These are phyloP conservation scores for Thumatha senex DNA, from an alignment of 2,888 invertebrate species.

Conservation along the genomic window DNA sequence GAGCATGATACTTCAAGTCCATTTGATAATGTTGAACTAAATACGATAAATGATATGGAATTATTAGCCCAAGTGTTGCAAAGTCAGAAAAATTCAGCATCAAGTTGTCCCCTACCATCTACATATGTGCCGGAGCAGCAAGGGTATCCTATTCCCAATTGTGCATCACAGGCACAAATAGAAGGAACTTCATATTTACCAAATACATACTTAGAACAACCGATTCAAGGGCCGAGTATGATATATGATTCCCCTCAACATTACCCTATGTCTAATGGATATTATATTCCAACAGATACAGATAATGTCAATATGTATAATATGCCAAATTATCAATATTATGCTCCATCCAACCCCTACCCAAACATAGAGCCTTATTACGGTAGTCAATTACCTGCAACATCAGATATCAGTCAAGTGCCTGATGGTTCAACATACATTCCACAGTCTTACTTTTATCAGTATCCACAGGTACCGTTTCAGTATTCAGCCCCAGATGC, in stretches of 20 bases:
- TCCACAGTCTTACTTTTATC: conserved; percentile 70
- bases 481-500: conserved; percentile 48
- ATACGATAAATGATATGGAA: conserved; percentile 96
- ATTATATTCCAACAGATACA: conserved; percentile 54
- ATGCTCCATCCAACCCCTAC: conserved; percentile 59
- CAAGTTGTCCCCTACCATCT: conserved; percentile 52
- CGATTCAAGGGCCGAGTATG: conserved; percentile 56
- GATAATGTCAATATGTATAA: conserved; percentile 61
- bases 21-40: conserved; percentile 96
- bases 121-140: conserved; percentile 54
- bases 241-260: conserved; percentile 67
- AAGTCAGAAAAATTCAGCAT: conserved; percentile 62
- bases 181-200: conserved; percentile 67
- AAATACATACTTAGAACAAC: conserved; percentile 65
- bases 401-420: conserved; percentile 46
- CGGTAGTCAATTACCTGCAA: conserved; percentile 48
- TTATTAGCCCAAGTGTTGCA: conserved; percentile 91
- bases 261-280: conserved; percentile 63
- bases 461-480: conserved; percentile 57
- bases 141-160: conserved; percentile 53
- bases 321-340: conserved; percentile 72
- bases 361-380: conserved; percentile 55
- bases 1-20: conserved; percentile 96
- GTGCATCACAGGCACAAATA: conserved; percentile 65
- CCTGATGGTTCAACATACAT: conserved; percentile 60